A percentile compares a stretch with the other conserved stretches of the same genome.
Conservation (phyloP, 2,113 vertebrate genomes). For the Alces alces region DNA sequence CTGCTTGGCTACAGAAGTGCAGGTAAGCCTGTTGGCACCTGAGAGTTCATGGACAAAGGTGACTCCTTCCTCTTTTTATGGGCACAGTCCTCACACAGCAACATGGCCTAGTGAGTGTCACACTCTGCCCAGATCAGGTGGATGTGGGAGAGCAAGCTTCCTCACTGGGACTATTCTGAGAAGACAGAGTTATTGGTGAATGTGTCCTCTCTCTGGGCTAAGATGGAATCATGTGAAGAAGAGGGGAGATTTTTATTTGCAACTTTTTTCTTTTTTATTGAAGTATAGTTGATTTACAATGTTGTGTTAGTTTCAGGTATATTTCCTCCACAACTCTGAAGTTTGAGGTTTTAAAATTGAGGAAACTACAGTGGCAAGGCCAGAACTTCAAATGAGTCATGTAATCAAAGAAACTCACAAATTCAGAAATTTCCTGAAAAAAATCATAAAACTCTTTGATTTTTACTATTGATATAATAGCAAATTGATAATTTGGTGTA, state of each 20-base stretch:
- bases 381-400: neutral
- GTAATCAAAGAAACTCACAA: neutral
- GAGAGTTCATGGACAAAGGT: neutral
- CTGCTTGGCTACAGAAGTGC: no score
- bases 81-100: neutral
- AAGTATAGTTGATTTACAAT: neutral
- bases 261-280: neutral
- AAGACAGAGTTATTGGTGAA: neutral
- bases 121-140: neutral
- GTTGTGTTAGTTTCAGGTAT: no score
- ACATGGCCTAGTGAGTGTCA: neutral
- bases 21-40: neutral
- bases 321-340: neutral
- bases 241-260: neutral
- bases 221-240: neutral
- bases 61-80: neutral
- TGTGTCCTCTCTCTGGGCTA: neutral
- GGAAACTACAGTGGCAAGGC: neutral
- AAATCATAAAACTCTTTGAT: neutral
- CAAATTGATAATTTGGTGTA: neutral
- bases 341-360: neutral
- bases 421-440: neutral
- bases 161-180: neutral
- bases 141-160: neutral
- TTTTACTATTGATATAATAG: neutral